phyloP scores from a whole-genome alignment of 2,797 vertebrate species.

The Valencia hispanica region DNA sequence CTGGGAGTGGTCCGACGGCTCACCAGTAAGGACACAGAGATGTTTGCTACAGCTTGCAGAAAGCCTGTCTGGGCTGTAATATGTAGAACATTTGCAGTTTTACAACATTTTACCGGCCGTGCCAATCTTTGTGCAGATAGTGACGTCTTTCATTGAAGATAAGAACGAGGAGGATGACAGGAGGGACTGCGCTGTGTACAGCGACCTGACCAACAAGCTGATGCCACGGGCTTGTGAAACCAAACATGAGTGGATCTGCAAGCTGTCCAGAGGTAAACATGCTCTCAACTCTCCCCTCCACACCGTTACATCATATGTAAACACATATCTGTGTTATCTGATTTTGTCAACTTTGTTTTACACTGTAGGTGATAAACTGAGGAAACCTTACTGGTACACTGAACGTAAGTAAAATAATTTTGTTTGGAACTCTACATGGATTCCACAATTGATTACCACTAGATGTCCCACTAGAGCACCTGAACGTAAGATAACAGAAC shows the following conservation, averaged over 20 bases:
- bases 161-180: conserved; percentile 85
- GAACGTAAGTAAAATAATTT: conserved; percentile 78
- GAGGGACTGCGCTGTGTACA: conserved; percentile 88
- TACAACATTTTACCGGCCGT: neutral
- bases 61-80: neutral
- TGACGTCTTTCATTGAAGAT: conserved; percentile 88
- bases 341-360: conserved; percentile 25
- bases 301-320: neutral
- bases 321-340: neutral
- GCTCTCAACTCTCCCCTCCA: neutral
- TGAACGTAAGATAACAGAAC: neutral
- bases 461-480: neutral
- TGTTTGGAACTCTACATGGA: neutral
- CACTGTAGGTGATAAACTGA: conserved; percentile 76
- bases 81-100: neutral
- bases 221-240: conserved; percentile 83
- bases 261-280: conserved; percentile 86
- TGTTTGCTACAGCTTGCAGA: neutral
- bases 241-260: conserved; percentile 95
- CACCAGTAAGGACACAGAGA: conserved; percentile 82
- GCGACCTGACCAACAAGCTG: conserved; percentile 79
- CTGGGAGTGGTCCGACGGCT: conserved; percentile 94
- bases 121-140: conserved; percentile 80
- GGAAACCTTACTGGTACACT: conserved; percentile 84
- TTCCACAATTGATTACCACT: neutral